phyloP scores from a whole-genome alignment of 2,888 invertebrate species.

The Drosophila ustulata region DNA sequence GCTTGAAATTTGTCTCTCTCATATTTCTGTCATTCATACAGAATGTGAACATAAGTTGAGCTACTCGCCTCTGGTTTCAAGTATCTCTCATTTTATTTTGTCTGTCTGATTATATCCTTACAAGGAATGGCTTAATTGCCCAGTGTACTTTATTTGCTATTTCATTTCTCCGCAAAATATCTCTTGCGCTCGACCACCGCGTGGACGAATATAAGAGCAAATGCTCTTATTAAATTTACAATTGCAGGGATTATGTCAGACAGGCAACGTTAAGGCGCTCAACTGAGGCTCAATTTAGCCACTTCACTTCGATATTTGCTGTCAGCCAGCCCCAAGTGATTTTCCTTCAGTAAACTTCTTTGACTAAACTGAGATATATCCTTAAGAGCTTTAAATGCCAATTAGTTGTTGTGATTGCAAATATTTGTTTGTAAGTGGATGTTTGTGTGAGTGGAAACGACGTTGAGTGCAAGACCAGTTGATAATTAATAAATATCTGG shows the following conservation, averaged over 20 bases:
- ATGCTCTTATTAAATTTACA: slow-evolving; percentile 74
- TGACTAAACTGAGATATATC: slow-evolving; percentile 54
- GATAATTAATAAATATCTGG: slow-evolving; percentile 76
- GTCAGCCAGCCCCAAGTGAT: slow-evolving; percentile 40
- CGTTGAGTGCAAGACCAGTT: slow-evolving; percentile 42
- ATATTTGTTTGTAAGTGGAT: slow-evolving; percentile 13
- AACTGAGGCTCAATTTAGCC: slow-evolving; percentile 74
- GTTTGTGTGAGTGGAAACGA: slow-evolving; percentile 18
- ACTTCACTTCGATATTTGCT: slow-evolving; percentile 78
- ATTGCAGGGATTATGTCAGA: slow-evolving; percentile 81
- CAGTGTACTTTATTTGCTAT: slow-evolving; percentile 50
- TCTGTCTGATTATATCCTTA: neutral
- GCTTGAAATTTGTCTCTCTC: no score
- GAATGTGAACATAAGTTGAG: no score
- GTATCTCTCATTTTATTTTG: neutral
- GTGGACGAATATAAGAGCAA: slow-evolving; percentile 24
- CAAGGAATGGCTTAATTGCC: slow-evolving; percentile 61
- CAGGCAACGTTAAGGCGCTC: slow-evolving; percentile 75
- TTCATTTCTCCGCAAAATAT: slow-evolving; percentile 26
- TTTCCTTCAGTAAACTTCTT: slow-evolving; percentile 25
- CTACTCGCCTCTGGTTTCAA: no score
- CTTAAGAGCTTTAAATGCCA: slow-evolving; percentile 80
- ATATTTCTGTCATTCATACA: no score
- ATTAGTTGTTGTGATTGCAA: slow-evolving; percentile 71
- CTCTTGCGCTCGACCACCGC: slow-evolving; percentile 8